These are phyloP conservation scores for Amphiduros pacificus DNA, from an alignment of 2,888 invertebrate genomes.

Conservation along the genomic window DNA sequence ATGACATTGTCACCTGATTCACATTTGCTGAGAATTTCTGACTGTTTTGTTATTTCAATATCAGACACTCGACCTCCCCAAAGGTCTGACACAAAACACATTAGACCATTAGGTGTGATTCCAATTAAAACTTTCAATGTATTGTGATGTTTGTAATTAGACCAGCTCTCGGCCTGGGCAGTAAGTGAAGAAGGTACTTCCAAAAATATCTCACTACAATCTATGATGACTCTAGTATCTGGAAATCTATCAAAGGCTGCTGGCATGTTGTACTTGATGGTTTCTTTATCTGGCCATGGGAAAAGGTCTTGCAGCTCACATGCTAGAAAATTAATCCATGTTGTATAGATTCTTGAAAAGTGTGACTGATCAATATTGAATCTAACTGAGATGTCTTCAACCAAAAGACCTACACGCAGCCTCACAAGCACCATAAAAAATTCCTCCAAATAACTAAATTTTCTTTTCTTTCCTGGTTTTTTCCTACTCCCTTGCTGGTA, in stretches of 20 bases:
- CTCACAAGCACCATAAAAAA: no score
- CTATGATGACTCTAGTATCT: slow-evolving; percentile 26
- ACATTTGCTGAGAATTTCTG: slow-evolving; percentile 23
- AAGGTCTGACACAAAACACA: slow-evolving; percentile 30
- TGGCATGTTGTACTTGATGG: slow-evolving; percentile 19
- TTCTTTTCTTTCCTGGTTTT: no score
- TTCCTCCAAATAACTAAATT: no score
- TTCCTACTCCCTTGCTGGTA: no score
- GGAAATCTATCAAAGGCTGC: slow-evolving; percentile 23
- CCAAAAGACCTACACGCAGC: no score
- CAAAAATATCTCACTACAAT: slow-evolving; percentile 32
- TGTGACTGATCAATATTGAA: no score
- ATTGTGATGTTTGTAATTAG: slow-evolving; percentile 25
- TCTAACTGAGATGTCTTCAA: no score
- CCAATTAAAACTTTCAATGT: slow-evolving; percentile 28
- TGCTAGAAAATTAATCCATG: no score
- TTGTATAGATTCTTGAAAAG: no score
- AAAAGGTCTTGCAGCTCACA: no score
- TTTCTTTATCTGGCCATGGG: background rate
- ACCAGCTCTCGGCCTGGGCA: slow-evolving; percentile 20
- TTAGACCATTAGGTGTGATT: slow-evolving; percentile 25
- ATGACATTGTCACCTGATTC: slow-evolving; percentile 31
- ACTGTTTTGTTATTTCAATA: slow-evolving; percentile 21
- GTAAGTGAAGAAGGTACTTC: slow-evolving; percentile 23
- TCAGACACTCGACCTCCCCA: slow-evolving; percentile 29